Evolutionary conservation across 1,140 invertebrate species (phyloP).

Genomic region (Matsumurasca onukii): DNA sequence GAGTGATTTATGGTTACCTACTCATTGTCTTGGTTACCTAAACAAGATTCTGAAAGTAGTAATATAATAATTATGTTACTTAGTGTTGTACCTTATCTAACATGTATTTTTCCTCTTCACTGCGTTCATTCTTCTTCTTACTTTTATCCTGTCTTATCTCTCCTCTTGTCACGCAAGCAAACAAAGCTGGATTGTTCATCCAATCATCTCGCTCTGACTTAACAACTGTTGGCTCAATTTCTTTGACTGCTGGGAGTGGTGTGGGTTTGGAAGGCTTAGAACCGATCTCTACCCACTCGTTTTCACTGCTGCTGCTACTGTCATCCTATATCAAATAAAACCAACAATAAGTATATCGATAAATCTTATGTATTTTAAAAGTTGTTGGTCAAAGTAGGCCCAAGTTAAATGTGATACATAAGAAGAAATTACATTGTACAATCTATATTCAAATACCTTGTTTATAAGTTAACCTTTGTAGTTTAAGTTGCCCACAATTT

Average conservation of each 20-base stretch:
- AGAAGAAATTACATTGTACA: no score
- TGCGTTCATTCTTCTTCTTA: conserved; percentile 16
- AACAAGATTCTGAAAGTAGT: no score
- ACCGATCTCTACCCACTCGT: conserved; percentile 38
- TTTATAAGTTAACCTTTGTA: no score
- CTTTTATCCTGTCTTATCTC: conserved; percentile 22
- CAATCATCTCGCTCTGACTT: conserved; percentile 33
- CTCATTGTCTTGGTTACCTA: no score
- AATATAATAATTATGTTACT: no score
- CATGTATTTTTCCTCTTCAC: conserved; percentile 26
- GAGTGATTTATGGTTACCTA: no score
- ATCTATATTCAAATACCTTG: no score
- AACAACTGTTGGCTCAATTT: not conserved
- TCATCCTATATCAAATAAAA: conserved; percentile 17
- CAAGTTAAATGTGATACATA: no score
- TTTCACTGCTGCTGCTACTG: conserved; percentile 26
- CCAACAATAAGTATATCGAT: no score
- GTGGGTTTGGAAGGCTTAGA: not conserved
- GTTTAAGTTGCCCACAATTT: no score
- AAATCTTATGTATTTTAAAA: no score
- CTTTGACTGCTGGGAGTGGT: not conserved
- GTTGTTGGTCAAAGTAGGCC: no score
- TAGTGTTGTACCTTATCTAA: conserved; percentile 30
- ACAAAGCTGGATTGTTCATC: conserved; percentile 19
- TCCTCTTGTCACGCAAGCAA: conserved; percentile 29